Evolutionary conservation across 2,797 vertebrate genomes (phyloP), one percentile per base, ranked within the genome.

Genomic region (Rhadinocentrus ornatus): DNA sequence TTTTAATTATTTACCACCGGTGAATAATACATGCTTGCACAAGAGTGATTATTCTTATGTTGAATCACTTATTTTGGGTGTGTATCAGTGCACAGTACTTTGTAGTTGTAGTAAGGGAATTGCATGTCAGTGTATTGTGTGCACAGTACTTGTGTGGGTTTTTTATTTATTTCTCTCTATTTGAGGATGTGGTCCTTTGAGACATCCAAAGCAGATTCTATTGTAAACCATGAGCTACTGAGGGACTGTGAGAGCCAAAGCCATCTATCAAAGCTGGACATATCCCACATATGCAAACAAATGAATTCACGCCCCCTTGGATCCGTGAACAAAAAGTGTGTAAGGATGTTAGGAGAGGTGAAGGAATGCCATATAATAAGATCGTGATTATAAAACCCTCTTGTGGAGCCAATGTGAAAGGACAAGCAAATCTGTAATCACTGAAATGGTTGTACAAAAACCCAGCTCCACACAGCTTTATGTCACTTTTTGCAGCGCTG

Each of bases 261-360:
- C 81, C 91, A 94, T 94, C 88, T 86, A 92, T 94, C 93, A 94
- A 81, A 58, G 78, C 65, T 73, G 86, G 85, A 90, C 85, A 82
- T 73, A 84, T 91, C 78, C 70, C 81, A 90, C 77, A 82, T 89
- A 91, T 90, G 89, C 88, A 92, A 89, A 91, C 83, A 91, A 89
- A 93, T 91, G 79, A 92, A 93, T 69, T 81, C 4, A 48, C 73
- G 78, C 81, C 86, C 85, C 77, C 75, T 77, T 1, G 18, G 86
- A 77, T 76, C 39, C 53, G 20, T 57, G 56, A 78, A 73, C 56
- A 75, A 84, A 84, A 88, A 77, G 63, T 79, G 71, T 88, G 78
- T 55, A 63, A 26, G 73, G 55, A 72, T 78, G 66, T 73, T 53
- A 54, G 73, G 57, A 59, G 61, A 86, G 85, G 76, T 87, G 80